Evolutionary conservation across 64 coral and sea anemone genomes (phyloP).

Genomic region (Cladopsammia gracilis): DNA sequence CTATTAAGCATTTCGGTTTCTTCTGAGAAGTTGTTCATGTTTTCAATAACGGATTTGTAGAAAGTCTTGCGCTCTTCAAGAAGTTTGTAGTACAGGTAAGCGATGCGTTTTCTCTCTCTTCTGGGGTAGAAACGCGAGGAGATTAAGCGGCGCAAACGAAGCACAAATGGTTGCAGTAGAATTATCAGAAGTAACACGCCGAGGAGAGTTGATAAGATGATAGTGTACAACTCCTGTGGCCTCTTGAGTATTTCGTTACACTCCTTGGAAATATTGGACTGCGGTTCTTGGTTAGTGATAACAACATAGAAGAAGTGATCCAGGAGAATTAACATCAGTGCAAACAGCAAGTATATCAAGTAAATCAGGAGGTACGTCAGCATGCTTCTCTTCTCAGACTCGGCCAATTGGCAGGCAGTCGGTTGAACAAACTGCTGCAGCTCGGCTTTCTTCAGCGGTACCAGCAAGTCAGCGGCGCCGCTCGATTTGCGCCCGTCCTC

Average conservation of each 20-base stretch:
- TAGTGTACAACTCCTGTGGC: constrained; percentile 52
- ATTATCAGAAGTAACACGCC: constrained; percentile 85
- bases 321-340: constrained; percentile 80
- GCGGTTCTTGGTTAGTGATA: constrained; percentile 24
- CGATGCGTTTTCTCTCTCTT: constrained; percentile 83
- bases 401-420: constrained; percentile 73
- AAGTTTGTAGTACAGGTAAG: constrained; percentile 90
- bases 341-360: constrained; percentile 84
- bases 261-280: constrained; percentile 23
- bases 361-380: constrained; percentile 81
- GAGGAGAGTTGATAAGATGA: constrained; percentile 70
- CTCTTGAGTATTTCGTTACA: constrained; percentile 18
- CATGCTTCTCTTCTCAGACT: constrained; percentile 67
- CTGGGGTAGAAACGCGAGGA: constrained; percentile 79
- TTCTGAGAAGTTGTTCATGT: constrained; percentile 81
- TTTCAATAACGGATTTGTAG: constrained; percentile 87
- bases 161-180: constrained; percentile 74
- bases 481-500: constrained; percentile 88
- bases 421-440: constrained; percentile 90
- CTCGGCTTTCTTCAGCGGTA: constrained; percentile 93
- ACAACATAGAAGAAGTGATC: constrained; percentile 82
- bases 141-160: constrained; percentile 78
- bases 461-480: constrained; percentile 65
- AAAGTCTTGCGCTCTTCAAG: constrained; percentile 90
- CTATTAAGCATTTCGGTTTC: constrained; percentile 82